Evolutionary conservation across 2,113 vertebrate genomes (phyloP).

Genomic region (Tyto alba): DNA sequence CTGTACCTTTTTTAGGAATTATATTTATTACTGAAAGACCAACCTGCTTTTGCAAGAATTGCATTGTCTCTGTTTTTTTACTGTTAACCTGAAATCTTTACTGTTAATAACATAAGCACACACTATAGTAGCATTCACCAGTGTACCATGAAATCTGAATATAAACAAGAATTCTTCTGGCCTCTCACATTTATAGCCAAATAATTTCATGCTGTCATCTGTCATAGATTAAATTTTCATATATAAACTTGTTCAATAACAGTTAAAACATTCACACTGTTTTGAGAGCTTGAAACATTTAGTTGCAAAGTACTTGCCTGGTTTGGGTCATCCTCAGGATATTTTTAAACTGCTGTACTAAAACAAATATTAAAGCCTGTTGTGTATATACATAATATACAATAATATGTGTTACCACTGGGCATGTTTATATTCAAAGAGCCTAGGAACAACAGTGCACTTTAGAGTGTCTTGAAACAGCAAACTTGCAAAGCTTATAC

Average conservation of each 20-base stretch:
- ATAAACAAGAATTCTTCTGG: background rate
- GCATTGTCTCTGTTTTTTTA: background rate
- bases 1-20: background rate
- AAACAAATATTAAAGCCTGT: background rate
- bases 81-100: background rate
- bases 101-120: background rate
- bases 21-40: constrained; percentile 24
- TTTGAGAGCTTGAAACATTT: constrained; percentile 10
- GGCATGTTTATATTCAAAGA: constrained; percentile 5
- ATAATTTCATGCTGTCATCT: background rate
- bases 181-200: background rate
- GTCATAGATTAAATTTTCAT: background rate
- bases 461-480: constrained; percentile 51
- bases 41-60: background rate
- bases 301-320: background rate
- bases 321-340: background rate
- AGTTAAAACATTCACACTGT: background rate
- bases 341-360: background rate
- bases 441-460: constrained; percentile 1
- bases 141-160: background rate
- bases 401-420: background rate
- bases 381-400: background rate
- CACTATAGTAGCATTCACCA: background rate
- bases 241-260: background rate
- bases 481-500: constrained; percentile 55